Evolutionary conservation across 2,888 invertebrate genomes (phyloP).

Genomic region (Tetanocera ferruginea): DNA sequence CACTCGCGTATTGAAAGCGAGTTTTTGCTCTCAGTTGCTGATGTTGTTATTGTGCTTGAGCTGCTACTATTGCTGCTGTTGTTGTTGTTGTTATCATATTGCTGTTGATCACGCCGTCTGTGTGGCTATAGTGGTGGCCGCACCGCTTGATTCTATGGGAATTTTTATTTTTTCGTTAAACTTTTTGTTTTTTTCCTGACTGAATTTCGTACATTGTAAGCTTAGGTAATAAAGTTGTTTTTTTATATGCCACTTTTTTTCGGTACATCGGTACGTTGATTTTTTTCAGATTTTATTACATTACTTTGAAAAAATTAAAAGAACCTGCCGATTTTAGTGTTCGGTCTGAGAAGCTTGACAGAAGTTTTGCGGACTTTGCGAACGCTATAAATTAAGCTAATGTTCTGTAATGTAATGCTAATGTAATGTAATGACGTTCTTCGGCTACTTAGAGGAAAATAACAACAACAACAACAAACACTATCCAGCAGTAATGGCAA

Average conservation of each 20-base stretch:
- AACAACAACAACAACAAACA: not conserved
- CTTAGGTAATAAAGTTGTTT: slow-evolving; percentile 27
- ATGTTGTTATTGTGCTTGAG: not conserved
- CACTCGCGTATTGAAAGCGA: slow-evolving; percentile 13
- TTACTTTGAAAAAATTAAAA: not conserved
- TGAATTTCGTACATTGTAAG: slow-evolving; percentile 47
- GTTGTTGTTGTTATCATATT: not conserved
- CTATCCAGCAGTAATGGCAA: not conserved
- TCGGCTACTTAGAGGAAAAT: no score
- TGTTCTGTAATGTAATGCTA: no score
- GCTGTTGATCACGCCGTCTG: not conserved
- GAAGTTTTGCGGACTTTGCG: not conserved
- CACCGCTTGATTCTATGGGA: slow-evolving; percentile 9
- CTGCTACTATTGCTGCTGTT: not conserved
- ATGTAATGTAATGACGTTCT: no score
- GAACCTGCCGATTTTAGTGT: not conserved
- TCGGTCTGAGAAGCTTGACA: not conserved
- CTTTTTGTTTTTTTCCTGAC: not conserved
- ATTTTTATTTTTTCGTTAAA: not conserved
- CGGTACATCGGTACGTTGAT: slow-evolving; percentile 42
- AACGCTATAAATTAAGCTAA: not conserved
- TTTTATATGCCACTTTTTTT: slow-evolving; percentile 44
- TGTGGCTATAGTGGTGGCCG: not conserved
- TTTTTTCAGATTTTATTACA: not conserved
- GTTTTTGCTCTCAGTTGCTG: slow-evolving; percentile 7